Percentiles rank a stretch among this genome's conserved stretches.
These are phyloP conservation scores for Pipistrellus pygmaeus DNA, from an alignment of 2,797 vertebrate genomes.

Conservation along the genomic window DNA sequence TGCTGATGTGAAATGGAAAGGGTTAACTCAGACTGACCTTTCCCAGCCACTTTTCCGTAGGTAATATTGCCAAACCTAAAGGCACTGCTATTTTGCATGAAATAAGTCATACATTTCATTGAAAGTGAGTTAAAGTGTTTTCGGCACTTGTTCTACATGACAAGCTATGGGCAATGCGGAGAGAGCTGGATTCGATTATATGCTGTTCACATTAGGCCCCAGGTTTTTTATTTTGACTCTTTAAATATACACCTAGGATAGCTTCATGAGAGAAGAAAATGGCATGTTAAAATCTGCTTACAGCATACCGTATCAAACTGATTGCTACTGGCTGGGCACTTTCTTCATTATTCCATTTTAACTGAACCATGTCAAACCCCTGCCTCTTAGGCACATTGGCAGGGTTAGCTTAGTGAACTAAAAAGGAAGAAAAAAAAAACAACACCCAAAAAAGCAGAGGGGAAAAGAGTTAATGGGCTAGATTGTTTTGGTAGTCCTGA, in stretches of 20 bases:
- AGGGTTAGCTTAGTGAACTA: constrained; percentile 20
- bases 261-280: not conserved
- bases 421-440: not conserved
- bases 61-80: not conserved
- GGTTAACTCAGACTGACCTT: not conserved
- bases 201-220: not conserved
- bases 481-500: not conserved
- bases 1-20: not conserved
- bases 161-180: not conserved
- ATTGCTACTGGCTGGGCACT: constrained; percentile 2
- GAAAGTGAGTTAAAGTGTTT: constrained; percentile 11
- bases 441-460: no score
- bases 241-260: not conserved
- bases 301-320: not conserved
- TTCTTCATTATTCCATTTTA: constrained; percentile 22
- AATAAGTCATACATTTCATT: not conserved
- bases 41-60: not conserved
- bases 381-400: not conserved
- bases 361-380: not conserved
- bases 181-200: not conserved
- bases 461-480: not conserved
- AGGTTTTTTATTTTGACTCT: constrained; percentile 17
- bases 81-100: not conserved
- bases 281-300: not conserved
- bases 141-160: not conserved